phyloP scores from a whole-genome alignment of 2,888 invertebrate species.

The Pyrrhia umbra region DNA sequence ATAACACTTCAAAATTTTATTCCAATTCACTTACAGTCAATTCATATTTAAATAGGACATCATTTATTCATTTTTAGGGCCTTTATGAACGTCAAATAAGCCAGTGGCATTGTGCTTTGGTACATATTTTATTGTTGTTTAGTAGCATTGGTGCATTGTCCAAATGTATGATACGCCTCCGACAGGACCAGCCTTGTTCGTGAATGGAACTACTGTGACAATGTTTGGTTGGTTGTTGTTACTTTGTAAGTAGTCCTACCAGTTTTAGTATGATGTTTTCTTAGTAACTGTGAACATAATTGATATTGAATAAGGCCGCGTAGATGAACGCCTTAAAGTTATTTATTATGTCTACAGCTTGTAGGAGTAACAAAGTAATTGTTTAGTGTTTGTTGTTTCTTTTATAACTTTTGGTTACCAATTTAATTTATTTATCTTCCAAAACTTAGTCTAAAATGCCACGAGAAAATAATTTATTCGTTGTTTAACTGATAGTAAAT shows the following conservation, averaged over 20 bases:
- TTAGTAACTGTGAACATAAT: constrained; percentile 52
- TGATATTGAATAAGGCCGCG: constrained; percentile 45
- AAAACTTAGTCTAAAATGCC: neutral
- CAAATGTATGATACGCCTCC: constrained; percentile 40
- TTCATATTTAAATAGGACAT: constrained; percentile 64
- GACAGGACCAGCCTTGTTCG: constrained; percentile 5
- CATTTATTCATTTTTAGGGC: constrained; percentile 61
- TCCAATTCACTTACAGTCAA: constrained; percentile 46
- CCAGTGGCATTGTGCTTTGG: constrained; percentile 40
- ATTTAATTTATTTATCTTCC: too few species aligned
- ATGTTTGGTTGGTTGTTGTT: constrained; percentile 33
- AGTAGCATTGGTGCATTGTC: constrained; percentile 50
- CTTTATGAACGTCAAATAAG: constrained; percentile 62
- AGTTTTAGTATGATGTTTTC: constrained; percentile 44
- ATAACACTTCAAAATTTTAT: constrained; percentile 46
- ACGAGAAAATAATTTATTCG: neutral
- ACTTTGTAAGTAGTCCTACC: constrained; percentile 34
- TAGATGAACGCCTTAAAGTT: constrained; percentile 23
- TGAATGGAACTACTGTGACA: constrained; percentile 57
- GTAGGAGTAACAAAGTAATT: constrained; percentile 22
- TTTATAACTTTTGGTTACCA: neutral
- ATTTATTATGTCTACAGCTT: constrained; percentile 27
- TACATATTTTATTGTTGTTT: constrained; percentile 59
- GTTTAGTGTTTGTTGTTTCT: constrained; percentile 14
- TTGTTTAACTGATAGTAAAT: neutral